A percentile compares a stretch with the other conserved stretches of the same genome.
phyloP scores from a whole-genome alignment of 2,797 vertebrate species.

The Myripristis murdjan region DNA sequence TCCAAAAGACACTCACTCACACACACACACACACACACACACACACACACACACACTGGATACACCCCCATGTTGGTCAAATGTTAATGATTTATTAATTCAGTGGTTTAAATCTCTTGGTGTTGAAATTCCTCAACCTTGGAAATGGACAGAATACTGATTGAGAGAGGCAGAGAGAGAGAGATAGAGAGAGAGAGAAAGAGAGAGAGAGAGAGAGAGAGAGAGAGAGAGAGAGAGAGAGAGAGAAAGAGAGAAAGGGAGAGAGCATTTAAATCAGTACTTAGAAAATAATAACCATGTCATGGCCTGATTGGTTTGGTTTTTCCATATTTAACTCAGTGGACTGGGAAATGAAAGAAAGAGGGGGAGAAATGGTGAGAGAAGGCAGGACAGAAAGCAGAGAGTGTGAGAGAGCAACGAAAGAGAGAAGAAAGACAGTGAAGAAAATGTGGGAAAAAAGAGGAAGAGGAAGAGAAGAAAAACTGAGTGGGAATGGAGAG shows the following conservation, averaged over 20 bases:
- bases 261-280: constrained; percentile 57
- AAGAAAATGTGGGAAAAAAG: too few relatives aligned
- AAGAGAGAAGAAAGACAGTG: too few relatives aligned
- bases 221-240: constrained; percentile 16
- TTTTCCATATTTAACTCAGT: constrained; percentile 80
- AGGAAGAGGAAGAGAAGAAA: too few relatives aligned
- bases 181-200: not conserved
- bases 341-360: constrained; percentile 79
- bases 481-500: too few relatives aligned
- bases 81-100: constrained; percentile 73
- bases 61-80: constrained; percentile 47
- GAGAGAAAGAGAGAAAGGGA: constrained; percentile 26
- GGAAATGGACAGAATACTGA: constrained; percentile 56
- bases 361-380: constrained; percentile 58
- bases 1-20: not conserved
- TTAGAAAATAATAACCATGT: constrained; percentile 81
- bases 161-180: constrained; percentile 23
- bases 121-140: constrained; percentile 50
- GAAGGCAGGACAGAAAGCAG: constrained; percentile 22
- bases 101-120: constrained; percentile 54
- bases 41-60: constrained; percentile 1
- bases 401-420: constrained; percentile 14
- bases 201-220: not conserved
- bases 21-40: not conserved
- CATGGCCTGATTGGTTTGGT: constrained; percentile 79